Percentiles rank a stretch among this genome's conserved stretches.
Evolutionary conservation across 2,888 invertebrate genomes (phyloP).

Genomic region (Acronicta alni): DNA sequence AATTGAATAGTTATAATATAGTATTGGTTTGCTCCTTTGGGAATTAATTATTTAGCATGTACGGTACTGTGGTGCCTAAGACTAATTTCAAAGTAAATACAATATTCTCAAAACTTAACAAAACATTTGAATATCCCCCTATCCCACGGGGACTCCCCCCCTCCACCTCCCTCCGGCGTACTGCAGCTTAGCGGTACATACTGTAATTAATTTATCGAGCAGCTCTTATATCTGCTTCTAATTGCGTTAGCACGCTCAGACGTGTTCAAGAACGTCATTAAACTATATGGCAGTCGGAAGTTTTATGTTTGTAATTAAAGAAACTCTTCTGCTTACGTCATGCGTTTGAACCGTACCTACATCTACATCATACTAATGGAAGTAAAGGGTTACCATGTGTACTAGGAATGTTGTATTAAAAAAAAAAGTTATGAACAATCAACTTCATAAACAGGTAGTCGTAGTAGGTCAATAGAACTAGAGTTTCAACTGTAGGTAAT

Average conservation of each 20-base stretch:
- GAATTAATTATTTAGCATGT: no score
- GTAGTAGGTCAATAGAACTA: no score
- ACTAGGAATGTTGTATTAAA: no score
- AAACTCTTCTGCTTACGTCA: slow-evolving; percentile 25
- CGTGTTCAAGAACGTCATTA: slow-evolving; percentile 45
- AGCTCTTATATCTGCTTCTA: slow-evolving; percentile 50
- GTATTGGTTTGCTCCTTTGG: no score
- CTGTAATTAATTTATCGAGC: slow-evolving; percentile 49
- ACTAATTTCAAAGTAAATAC: slow-evolving; percentile 47
- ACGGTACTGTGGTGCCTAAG: slow-evolving; percentile 1
- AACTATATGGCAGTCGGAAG: slow-evolving; percentile 35
- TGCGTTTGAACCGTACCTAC: background rate
- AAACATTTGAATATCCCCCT: slow-evolving; percentile 18
- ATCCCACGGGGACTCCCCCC: no score
- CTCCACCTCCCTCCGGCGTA: background rate
- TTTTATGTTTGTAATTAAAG: slow-evolving; percentile 40
- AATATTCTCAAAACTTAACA: slow-evolving; percentile 31
- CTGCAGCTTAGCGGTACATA: slow-evolving; percentile 8
- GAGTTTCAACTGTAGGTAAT: no score
- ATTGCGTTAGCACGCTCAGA: slow-evolving; percentile 49
- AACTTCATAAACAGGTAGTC: no score
- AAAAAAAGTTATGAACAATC: no score
- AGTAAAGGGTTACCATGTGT: no score
- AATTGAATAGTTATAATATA: no score
- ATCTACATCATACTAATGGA: no score